Base-by-base conservation (phyloP, 2,888 invertebrate species). In the Mythimna lalbum region DNA sequence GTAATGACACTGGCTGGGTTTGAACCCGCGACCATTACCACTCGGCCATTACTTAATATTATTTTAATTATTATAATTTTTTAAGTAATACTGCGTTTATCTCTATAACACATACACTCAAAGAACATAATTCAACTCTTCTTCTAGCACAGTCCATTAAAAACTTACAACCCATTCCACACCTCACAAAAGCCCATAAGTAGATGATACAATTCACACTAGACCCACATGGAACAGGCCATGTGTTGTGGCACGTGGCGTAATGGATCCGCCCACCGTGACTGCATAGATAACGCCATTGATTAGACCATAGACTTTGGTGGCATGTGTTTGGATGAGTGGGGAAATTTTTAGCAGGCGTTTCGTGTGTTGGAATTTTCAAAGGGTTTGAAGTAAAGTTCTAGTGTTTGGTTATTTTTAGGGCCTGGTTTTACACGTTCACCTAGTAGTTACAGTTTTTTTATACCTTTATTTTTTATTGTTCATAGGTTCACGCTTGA, bases 261-360 rank as follows among this genome's bases (percentile, higher is more conserved):
- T 63, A 57, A 74, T 70, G 77, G 79, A 82, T 70, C 80, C 81
- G 57, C 73, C 74, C 78, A 77, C 73, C 62, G 23, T 75, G 65
- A 57, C 72, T 60, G 76, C 65, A 82, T 77, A 82, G 81, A 82
- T 82, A 82, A 70, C 49, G n/a, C 72, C 65, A 77, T 73, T 82
- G 69, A 79, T 76, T 68, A 69, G 10, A 6, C 23, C 9, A 0
- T 56, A 9, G 36, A 52, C 3, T 27, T 14, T 36, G 39, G 49
- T 23, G 27, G 14, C 73, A 72, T 65, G 57, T 63, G 47, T 50
- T 7, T n/a, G 5, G 14, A 53, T 50, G 50, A 19, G 43, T 23
- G 36, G 7, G 27, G 21, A 21, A 39, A 31, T 64, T 63, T 12
- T 5, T 53, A 31, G 5, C 0, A 19, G 14, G 5, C 14, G 0